These are phyloP conservation scores for Pionites leucogaster DNA, from an alignment of 2,113 vertebrate species.

Conservation along the genomic window DNA sequence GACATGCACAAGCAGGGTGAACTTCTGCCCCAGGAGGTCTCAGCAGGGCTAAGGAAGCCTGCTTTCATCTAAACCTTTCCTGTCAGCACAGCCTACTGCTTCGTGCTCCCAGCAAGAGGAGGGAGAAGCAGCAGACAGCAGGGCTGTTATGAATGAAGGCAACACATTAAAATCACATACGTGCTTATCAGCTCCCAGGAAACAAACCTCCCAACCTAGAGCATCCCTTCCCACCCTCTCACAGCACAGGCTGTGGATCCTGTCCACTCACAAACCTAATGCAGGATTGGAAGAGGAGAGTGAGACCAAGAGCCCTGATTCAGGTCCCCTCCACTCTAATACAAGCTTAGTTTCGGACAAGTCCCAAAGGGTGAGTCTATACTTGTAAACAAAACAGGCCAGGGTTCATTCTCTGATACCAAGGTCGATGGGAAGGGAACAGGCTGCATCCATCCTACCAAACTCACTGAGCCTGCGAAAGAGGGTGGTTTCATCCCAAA, in stretches of 20 bases:
- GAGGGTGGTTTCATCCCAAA: background rate
- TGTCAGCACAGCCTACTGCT: background rate
- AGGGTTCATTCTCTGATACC: background rate
- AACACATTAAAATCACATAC: background rate
- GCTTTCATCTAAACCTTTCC: background rate
- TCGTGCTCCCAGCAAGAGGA: background rate
- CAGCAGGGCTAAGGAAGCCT: background rate
- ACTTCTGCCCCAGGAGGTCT: background rate
- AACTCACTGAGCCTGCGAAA: background rate
- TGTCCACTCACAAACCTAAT: background rate
- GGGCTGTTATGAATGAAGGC: background rate
- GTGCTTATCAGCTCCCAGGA: background rate
- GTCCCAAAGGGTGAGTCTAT: background rate
- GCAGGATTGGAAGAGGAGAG: background rate
- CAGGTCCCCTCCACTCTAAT: background rate
- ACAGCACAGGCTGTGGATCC: background rate
- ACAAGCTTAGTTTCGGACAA: background rate
- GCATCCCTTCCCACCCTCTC: background rate
- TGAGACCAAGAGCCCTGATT: background rate
- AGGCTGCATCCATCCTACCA: background rate
- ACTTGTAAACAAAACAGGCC: background rate
- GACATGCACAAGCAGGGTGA: background rate
- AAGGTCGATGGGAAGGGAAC: background rate
- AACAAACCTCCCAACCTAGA: background rate
- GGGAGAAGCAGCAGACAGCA: background rate